These are phyloP conservation scores for Psophia crepitans DNA, from an alignment of 2,113 vertebrate genomes.

Conservation along the genomic window DNA sequence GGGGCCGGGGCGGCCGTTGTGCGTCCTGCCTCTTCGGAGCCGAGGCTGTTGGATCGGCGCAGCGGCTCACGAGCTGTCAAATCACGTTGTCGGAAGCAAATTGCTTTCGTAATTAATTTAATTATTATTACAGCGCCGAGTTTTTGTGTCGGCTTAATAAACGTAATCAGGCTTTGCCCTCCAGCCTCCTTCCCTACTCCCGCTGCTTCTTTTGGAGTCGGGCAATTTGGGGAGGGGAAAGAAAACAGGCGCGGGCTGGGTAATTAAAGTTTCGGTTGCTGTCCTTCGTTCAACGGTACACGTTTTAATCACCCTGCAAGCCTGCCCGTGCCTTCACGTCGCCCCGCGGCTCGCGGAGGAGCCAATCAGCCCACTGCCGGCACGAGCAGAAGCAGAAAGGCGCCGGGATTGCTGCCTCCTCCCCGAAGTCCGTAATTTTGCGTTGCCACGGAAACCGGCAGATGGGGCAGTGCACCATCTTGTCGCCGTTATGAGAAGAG, in stretches of 20 bases:
- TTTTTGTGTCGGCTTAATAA: constrained; percentile 71
- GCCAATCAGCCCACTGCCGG: not conserved
- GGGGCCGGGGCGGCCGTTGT: not conserved
- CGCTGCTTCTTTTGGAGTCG: not conserved
- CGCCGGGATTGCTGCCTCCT: not conserved
- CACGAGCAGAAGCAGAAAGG: not conserved
- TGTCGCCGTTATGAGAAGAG: not conserved
- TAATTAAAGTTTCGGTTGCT: constrained; percentile 51
- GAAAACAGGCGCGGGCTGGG: not conserved
- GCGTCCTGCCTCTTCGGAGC: constrained; percentile 16
- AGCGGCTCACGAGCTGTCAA: constrained; percentile 55
- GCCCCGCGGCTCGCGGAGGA: not conserved
- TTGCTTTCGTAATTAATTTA: constrained; percentile 76
- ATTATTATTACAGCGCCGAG: constrained; percentile 60
- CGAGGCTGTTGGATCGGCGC: not conserved
- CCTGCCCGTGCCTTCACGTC: not conserved
- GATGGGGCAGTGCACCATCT: not conserved
- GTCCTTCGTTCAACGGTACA: constrained; percentile 22
- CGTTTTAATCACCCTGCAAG: constrained; percentile 44
- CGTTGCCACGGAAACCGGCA: not conserved
- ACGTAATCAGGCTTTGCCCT: constrained; percentile 58
- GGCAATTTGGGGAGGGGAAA: not conserved
- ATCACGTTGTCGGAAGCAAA: constrained; percentile 63
- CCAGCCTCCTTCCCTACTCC: not conserved
- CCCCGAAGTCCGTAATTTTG: not conserved